Base-by-base conservation (phyloP, 2,888 invertebrate species). In the Drosophila trichaetosa region DNA sequence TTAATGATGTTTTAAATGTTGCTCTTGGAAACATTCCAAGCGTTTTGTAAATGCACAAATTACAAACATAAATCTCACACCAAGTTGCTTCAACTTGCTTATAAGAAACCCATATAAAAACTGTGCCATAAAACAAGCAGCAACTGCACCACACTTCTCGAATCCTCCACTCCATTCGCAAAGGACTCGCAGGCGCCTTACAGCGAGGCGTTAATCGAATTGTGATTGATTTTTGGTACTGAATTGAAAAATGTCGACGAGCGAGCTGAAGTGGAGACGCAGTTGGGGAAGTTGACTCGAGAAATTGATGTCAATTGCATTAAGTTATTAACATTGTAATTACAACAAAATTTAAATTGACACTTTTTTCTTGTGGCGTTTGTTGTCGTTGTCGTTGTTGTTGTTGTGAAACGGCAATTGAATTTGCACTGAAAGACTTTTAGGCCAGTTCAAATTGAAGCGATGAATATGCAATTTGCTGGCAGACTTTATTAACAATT, bases 241-340 rank as follows among this genome's bases (percentile, higher is more conserved):
- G 54, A 70, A 85, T 68, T 76, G 80, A 69, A 64, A 82, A 82
- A 63, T 71, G 40, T 60, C 27, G 71, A 40, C 34, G 10, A 53
- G 24, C 53, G 54, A 49, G 40, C 56, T 38, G 21, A 16, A 33
- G 33, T 7, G 16, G 7, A 16, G 4, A 29, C 24, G 29, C 18
- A 40, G 29, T 64, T 33, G 64, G 53, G 49, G 42, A 58, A 31
- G 46, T 40, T 51, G 60, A 53, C 63, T 49, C 59, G 56, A 77
- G 71, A 76, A 90, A 88, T 77, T 84, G 77, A 72, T 77, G 89
- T 69, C 85, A 85, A 85, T 85, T 85, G 69, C 85, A 88, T 85
- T 84, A 87, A 84, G 87, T 74, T 87, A 84, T 84, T 90, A 85
- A 85, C 72, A 71, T 82, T 88, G 90, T 80, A 85, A 85, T 85